Evolutionary conservation across 2,797 vertebrate genomes (phyloP).

Genomic region (Stomatorhinus walkeri): DNA sequence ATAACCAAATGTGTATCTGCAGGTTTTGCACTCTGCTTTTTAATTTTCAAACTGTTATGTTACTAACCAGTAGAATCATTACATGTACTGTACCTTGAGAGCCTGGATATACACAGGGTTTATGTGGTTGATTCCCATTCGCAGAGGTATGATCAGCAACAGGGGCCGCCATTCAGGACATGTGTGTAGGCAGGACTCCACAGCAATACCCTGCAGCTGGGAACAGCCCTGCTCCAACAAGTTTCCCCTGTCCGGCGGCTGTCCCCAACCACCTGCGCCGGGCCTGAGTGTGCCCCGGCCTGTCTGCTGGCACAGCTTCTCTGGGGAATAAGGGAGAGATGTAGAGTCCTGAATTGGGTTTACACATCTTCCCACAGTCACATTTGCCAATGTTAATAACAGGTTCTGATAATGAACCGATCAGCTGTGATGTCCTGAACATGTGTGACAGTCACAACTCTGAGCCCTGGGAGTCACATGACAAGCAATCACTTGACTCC

Average conservation of each 20-base stretch:
- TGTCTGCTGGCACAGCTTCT: slow-evolving; percentile 53
- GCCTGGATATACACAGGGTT: slow-evolving; percentile 76
- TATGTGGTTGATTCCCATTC: slow-evolving; percentile 78
- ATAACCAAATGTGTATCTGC: background rate
- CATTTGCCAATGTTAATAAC: background rate
- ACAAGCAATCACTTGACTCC: background rate
- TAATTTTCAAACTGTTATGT: background rate
- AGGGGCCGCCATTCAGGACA: slow-evolving; percentile 67
- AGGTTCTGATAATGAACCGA: background rate
- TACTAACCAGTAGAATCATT: background rate
- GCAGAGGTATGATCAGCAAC: slow-evolving; percentile 74
- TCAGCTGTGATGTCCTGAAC: background rate
- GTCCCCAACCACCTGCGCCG: slow-evolving; percentile 21
- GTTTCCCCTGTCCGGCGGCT: background rate
- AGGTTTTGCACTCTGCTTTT: background rate
- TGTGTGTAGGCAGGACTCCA: slow-evolving; percentile 30
- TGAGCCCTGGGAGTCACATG: background rate
- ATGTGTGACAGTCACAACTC: background rate
- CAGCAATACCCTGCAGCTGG: background rate
- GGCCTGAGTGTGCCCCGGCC: slow-evolving; percentile 37
- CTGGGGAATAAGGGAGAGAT: slow-evolving; percentile 14
- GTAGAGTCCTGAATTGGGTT: background rate
- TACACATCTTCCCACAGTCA: background rate
- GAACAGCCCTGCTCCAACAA: slow-evolving; percentile 32
- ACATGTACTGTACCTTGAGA: slow-evolving; percentile 60